Percentiles rank a stretch among this genome's conserved stretches.
These are phyloP conservation scores for Aramus guarauna DNA, from an alignment of 2,113 vertebrate genomes.

Conservation along the genomic window DNA sequence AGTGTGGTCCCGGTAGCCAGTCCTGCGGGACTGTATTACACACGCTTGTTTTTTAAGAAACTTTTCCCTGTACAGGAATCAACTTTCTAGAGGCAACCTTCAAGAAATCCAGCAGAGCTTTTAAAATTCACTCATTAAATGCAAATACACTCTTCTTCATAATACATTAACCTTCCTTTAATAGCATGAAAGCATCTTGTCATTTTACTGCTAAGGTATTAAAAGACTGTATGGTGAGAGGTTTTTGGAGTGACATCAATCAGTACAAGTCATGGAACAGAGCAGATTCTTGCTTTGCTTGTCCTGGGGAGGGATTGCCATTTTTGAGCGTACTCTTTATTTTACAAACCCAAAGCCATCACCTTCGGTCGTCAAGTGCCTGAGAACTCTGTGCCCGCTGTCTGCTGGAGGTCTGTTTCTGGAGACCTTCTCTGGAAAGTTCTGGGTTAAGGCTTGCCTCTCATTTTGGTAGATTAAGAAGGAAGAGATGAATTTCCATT, in stretches of 20 bases:
- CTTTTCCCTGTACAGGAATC: neutral
- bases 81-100: neutral
- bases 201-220: conserved; percentile 6
- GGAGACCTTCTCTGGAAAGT: neutral
- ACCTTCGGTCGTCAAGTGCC: neutral
- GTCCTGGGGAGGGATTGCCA: neutral
- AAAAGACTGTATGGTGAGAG: neutral
- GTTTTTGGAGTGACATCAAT: neutral
- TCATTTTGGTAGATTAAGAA: neutral
- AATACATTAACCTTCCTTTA: conserved; percentile 11
- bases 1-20: no score
- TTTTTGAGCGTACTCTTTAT: neutral
- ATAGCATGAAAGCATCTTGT: neutral
- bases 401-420: neutral
- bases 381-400: neutral
- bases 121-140: conserved; percentile 10
- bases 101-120: neutral
- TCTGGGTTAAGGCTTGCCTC: neutral
- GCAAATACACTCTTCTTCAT: neutral
- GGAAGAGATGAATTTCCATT: neutral
- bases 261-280: neutral
- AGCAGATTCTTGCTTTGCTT: neutral
- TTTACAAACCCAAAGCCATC: neutral
- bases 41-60: neutral
- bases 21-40: neutral